Evolutionary conservation across 2,888 invertebrate species (phyloP).

Genomic region (Noctuana brunneofusca): DNA sequence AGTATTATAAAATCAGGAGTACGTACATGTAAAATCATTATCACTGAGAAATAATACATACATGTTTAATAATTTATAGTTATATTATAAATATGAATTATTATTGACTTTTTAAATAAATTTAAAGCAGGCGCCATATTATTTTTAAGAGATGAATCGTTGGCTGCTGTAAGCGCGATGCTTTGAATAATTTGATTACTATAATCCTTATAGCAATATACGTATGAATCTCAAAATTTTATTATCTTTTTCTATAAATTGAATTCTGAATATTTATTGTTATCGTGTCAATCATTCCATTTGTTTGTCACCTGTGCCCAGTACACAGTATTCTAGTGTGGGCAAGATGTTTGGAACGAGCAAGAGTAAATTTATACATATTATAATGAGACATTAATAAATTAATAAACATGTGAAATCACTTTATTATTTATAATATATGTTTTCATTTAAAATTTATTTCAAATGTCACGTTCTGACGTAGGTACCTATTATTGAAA

Average conservation of each 20-base stretch:
- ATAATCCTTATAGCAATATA: constrained; percentile 45
- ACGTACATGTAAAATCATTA: background rate
- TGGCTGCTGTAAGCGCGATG: background rate
- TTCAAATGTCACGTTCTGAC: constrained; percentile 1
- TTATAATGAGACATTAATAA: constrained; percentile 30
- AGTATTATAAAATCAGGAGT: no score
- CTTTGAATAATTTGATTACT: background rate
- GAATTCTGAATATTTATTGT: constrained; percentile 41
- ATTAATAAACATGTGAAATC: constrained; percentile 20
- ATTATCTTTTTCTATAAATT: constrained; percentile 17
- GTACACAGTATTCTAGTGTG: constrained; percentile 21
- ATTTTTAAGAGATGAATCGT: background rate
- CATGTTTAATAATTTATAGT: background rate
- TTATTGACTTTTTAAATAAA: background rate
- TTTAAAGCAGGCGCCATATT: background rate
- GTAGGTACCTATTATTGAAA: constrained; percentile 10
- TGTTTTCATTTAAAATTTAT: constrained; percentile 27
- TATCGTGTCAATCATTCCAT: constrained; percentile 62
- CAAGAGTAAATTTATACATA: no score
- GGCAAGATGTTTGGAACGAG: constrained; percentile 24
- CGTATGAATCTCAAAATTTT: constrained; percentile 53
- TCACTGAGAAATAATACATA: background rate
- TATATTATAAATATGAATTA: background rate
- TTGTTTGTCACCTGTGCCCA: constrained; percentile 43
- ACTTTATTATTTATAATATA: constrained; percentile 23